Evolutionary conservation across 2,888 invertebrate genomes (phyloP).

Genomic region (Drosophila merina): DNA sequence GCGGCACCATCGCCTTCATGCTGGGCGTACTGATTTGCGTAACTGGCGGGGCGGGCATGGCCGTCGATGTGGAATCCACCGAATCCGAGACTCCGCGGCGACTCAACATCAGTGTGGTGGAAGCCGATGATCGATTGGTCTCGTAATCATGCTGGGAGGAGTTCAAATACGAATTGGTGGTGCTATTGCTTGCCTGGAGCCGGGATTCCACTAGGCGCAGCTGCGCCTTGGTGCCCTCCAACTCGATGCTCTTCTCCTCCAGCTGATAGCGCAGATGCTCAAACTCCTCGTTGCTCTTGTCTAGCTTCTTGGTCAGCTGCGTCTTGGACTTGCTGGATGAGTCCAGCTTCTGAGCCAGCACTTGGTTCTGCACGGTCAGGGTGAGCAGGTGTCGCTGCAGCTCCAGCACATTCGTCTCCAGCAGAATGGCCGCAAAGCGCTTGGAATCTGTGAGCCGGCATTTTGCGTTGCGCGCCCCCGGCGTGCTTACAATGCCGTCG

Average conservation of each 20-base stretch:
- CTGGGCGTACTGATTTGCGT: constrained; percentile 85
- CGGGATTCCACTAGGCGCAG: constrained; percentile 89
- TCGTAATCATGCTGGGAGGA: constrained; percentile 81
- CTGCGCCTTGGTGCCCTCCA: constrained; percentile 92
- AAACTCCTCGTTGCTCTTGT: constrained; percentile 90
- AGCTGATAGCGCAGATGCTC: constrained; percentile 93
- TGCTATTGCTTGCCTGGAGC: constrained; percentile 81
- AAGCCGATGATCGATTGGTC: constrained; percentile 81
- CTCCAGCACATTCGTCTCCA: constrained; percentile 92
- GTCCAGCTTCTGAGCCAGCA: constrained; percentile 89
- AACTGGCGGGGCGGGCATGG: constrained; percentile 67
- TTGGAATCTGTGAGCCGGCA: constrained; percentile 88
- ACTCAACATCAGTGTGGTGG: constrained; percentile 80
- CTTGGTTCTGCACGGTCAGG: constrained; percentile 93
- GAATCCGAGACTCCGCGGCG: constrained; percentile 74
- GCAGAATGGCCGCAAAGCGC: constrained; percentile 92
- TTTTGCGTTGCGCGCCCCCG: constrained; percentile 86
- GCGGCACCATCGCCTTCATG: constrained; percentile 86
- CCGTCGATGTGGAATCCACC: constrained; percentile 62
- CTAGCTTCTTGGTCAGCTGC: constrained; percentile 87
- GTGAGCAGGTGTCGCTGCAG: constrained; percentile 93
- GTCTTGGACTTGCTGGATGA: constrained; percentile 88
- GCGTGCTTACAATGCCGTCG: constrained; percentile 88
- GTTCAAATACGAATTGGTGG: constrained; percentile 83
- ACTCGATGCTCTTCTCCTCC: constrained; percentile 92